phyloP scores from a whole-genome alignment of 2,797 vertebrate species.

The Poecilia gillii region DNA sequence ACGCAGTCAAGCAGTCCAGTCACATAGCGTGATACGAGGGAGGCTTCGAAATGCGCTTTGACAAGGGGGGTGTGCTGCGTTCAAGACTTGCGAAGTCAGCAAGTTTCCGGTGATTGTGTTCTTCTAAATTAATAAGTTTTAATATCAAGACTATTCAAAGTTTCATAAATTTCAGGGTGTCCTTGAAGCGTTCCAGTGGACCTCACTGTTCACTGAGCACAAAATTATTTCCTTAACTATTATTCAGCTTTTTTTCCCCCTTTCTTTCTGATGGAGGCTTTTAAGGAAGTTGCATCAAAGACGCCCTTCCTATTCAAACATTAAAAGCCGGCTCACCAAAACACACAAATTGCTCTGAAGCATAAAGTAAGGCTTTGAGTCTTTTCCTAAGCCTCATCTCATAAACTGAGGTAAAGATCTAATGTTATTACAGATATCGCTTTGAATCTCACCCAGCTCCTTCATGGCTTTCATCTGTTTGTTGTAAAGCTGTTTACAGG shows the following conservation, averaged over 20 bases:
- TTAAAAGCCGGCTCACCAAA: neutral
- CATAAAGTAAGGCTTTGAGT: neutral
- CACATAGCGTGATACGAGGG: no score
- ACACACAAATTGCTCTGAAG: neutral
- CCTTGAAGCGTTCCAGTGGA: slow-evolving; percentile 24
- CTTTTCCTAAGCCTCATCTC: neutral
- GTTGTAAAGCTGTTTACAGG: slow-evolving; percentile 82
- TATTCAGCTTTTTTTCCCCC: slow-evolving; percentile 2
- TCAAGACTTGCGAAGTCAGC: slow-evolving; percentile 19
- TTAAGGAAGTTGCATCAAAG: neutral
- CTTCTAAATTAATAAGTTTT: slow-evolving; percentile 29
- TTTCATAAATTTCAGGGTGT: slow-evolving; percentile 29
- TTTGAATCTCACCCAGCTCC: slow-evolving; percentile 79
- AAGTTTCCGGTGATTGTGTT: slow-evolving; percentile 8
- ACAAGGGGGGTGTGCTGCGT: slow-evolving; percentile 4
- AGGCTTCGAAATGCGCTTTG: neutral
- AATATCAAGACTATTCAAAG: slow-evolving; percentile 12
- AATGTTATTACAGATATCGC: neutral
- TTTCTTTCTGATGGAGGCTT: neutral
- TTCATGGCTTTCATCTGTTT: slow-evolving; percentile 72
- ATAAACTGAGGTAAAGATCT: neutral
- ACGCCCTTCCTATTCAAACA: neutral
- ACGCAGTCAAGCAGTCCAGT: neutral
- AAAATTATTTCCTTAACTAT: slow-evolving; percentile 12
- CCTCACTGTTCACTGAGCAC: slow-evolving; percentile 30